Conservation (phyloP, 1,140 invertebrate species). For the Megathymus violae region DNA sequence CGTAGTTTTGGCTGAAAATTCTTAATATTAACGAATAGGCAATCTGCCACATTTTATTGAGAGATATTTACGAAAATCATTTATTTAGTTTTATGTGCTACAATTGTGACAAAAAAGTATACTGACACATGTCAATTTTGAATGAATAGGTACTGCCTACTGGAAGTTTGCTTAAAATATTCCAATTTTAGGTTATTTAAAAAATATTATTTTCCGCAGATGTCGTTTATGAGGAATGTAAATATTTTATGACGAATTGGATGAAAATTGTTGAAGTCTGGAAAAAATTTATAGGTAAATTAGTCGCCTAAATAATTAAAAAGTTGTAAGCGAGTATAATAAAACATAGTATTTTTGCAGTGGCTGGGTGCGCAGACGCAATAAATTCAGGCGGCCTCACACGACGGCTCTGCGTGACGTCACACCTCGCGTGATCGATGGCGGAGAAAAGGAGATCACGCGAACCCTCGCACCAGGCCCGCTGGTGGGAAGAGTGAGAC, state of each 20-base stretch:
- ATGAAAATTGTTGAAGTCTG: background rate
- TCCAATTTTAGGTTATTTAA: too few relatives aligned
- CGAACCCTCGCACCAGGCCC: conserved; percentile 43
- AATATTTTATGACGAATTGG: background rate
- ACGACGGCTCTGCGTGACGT: conserved; percentile 82
- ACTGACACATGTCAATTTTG: conserved; percentile 43
- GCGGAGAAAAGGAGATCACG: conserved; percentile 64
- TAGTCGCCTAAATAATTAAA: conserved; percentile 39
- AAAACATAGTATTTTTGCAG: conserved; percentile 69
- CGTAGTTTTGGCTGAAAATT: conserved; percentile 61
- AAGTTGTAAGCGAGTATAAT: conserved; percentile 43
- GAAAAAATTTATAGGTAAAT: too few relatives aligned
- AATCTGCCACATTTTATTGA: conserved; percentile 76
- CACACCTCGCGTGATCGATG: conserved; percentile 81
- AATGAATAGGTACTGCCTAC: background rate
- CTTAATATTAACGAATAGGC: conserved; percentile 73
- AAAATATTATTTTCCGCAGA: too few relatives aligned
- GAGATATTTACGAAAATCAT: conserved; percentile 41
- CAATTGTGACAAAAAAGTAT: conserved; percentile 31
- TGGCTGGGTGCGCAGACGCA: conserved; percentile 74
- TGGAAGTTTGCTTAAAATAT: too few relatives aligned
- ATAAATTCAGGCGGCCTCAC: conserved; percentile 81
- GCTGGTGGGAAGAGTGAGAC: conserved; percentile 52
- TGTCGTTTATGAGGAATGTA: too few relatives aligned
- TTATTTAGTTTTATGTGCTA: conserved; percentile 39